These are phyloP conservation scores for Amphipoea oculea DNA, from an alignment of 2,888 invertebrate species.

Conservation along the genomic window DNA sequence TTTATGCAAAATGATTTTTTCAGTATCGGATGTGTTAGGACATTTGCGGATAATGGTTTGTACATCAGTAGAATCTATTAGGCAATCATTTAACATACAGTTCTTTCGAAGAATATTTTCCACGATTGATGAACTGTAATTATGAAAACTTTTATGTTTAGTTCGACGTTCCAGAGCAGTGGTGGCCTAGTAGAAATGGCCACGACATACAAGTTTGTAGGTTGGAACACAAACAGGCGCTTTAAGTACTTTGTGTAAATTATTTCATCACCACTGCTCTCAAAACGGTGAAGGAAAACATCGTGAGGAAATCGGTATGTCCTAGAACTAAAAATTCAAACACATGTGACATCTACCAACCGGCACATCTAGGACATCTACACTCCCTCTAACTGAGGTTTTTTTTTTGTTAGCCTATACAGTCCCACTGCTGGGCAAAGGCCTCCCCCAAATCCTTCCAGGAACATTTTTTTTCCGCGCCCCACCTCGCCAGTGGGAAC, in stretches of 20 bases:
- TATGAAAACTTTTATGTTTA: constrained; percentile 14
- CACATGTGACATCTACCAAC: too few relatives aligned
- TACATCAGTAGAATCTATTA: constrained; percentile 22
- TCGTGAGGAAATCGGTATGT: too few relatives aligned
- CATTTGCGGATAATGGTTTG: constrained; percentile 28
- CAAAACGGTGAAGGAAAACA: neutral
- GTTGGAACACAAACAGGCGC: neutral
- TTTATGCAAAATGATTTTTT: constrained; percentile 72
- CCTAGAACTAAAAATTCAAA: too few relatives aligned
- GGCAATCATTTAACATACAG: constrained; percentile 19
- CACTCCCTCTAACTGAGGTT: too few relatives aligned
- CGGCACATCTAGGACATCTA: too few relatives aligned
- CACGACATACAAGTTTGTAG: neutral
- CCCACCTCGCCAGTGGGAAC: neutral
- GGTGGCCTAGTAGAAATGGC: neutral
- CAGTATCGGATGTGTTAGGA: constrained; percentile 50
- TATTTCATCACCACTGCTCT: neutral
- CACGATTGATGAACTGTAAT: neutral
- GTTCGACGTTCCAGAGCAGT: neutral
- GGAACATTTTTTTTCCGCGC: too few relatives aligned
- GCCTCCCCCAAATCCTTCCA: too few relatives aligned
- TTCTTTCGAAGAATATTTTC: constrained; percentile 21
- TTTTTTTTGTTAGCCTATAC: too few relatives aligned
- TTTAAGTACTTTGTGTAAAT: neutral
- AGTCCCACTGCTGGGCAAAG: too few relatives aligned